These are phyloP conservation scores for Aphis gossypii DNA, from an alignment of 1,140 invertebrate species.

Conservation along the genomic window DNA sequence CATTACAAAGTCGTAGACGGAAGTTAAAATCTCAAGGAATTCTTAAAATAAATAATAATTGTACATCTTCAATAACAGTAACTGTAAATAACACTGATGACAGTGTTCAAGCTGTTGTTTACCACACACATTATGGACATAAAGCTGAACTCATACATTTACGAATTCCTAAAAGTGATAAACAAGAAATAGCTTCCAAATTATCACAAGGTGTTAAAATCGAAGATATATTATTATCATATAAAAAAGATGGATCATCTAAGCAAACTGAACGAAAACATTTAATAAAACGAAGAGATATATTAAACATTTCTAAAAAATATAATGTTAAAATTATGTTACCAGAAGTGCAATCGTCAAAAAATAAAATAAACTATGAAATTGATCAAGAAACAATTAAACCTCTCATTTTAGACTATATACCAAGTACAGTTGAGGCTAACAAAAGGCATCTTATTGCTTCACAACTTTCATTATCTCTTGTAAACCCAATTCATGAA, in stretches of 20 bases:
- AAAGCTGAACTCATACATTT: constrained; percentile 28
- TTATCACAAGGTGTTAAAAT: constrained; percentile 42
- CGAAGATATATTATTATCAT: constrained; percentile 36
- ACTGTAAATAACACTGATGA: constrained; percentile 12
- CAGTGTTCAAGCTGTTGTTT: constrained; percentile 30
- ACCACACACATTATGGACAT: constrained; percentile 45
- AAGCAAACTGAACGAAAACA: constrained; percentile 39
- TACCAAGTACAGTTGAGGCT: neutral
- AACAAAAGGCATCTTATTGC: constrained; percentile 21
- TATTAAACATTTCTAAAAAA: constrained; percentile 43
- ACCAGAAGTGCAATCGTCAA: neutral
- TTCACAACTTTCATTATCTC: neutral
- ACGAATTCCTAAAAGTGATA: constrained; percentile 38
- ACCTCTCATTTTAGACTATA: neutral
- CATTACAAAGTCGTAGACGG: neutral
- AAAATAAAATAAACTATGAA: neutral
- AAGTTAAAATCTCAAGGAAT: constrained; percentile 43
- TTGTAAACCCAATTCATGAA: neutral
- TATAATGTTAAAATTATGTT: constrained; percentile 25
- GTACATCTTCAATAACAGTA: constrained; percentile 37
- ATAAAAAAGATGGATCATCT: constrained; percentile 10
- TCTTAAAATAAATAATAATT: constrained; percentile 42
- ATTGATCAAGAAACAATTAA: neutral
- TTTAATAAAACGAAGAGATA: constrained; percentile 43
- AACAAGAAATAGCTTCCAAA: constrained; percentile 48